Conservation (phyloP, 2,888 invertebrate genomes). For the Nezara viridula region DNA sequence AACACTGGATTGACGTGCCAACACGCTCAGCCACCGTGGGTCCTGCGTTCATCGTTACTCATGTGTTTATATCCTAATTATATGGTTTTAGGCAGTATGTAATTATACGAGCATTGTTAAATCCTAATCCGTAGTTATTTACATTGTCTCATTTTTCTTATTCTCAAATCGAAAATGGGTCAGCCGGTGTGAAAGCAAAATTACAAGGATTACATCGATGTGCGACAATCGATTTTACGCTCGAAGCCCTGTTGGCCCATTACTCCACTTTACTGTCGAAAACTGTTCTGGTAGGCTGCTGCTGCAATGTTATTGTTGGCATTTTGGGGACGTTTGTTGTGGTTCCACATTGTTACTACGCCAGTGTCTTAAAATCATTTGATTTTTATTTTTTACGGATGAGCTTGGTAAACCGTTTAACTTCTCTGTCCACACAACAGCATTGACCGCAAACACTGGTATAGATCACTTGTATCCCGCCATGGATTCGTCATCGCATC, state of each 20-base stretch:
- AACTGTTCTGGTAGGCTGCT: conserved; percentile 4
- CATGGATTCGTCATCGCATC: not conserved
- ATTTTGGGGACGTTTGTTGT: not conserved
- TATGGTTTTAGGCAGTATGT: not conserved
- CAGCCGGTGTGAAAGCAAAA: not conserved
- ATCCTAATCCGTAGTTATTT: not conserved
- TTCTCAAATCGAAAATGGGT: not conserved
- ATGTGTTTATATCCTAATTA: not conserved
- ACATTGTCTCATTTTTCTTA: not conserved
- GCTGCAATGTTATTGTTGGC: not conserved
- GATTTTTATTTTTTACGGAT: no score
- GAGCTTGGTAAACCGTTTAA: no score
- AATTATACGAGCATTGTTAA: not conserved
- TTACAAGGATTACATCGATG: conserved; percentile 19
- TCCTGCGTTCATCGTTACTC: no score
- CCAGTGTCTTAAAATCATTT: no score
- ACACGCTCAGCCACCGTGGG: no score
- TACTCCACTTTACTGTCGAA: not conserved
- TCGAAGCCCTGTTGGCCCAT: not conserved
- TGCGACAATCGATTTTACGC: conserved; percentile 44
- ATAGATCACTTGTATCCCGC: not conserved
- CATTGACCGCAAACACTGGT: not conserved
- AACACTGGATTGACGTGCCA: no score
- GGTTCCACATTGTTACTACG: not conserved
- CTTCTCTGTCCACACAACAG: not conserved